Conservation (phyloP, 2,888 invertebrate genomes). For the Cerceris rybyensis region DNA sequence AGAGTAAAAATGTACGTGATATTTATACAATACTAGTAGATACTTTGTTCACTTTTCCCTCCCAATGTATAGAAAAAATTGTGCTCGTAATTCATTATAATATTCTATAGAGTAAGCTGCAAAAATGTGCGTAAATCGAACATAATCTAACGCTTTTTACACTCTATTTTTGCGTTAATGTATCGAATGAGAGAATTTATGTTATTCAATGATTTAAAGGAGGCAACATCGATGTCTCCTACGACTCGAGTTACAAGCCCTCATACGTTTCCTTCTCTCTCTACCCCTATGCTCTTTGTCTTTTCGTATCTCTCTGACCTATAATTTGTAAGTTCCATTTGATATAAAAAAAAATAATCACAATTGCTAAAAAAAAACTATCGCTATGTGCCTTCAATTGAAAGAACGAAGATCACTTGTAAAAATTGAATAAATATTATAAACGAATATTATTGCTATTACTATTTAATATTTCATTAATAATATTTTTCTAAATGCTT, state of each 20-base stretch:
- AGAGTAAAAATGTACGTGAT: slow-evolving; percentile 71
- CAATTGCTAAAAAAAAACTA: background rate
- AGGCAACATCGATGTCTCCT: slow-evolving; percentile 79
- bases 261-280: slow-evolving; percentile 85
- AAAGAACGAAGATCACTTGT: too few species aligned
- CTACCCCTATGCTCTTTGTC: slow-evolving; percentile 93
- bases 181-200: slow-evolving; percentile 62
- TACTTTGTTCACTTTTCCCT: slow-evolving; percentile 56
- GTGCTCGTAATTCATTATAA: slow-evolving; percentile 70
- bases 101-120: slow-evolving; percentile 73
- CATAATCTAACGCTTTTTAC: slow-evolving; percentile 77
- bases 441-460: background rate
- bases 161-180: slow-evolving; percentile 72
- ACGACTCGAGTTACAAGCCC: slow-evolving; percentile 75
- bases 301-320: slow-evolving; percentile 93
- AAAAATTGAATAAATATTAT: background rate
- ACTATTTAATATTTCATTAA: too few species aligned
- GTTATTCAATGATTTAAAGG: slow-evolving; percentile 72
- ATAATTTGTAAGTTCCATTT: slow-evolving; percentile 39
- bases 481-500: too few species aligned
- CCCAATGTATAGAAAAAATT: slow-evolving; percentile 68
- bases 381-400: background rate
- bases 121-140: slow-evolving; percentile 77
- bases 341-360: slow-evolving; percentile 5
- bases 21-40: slow-evolving; percentile 70